These are phyloP conservation scores for Cossypha heuglini DNA, from an alignment of 2,797 vertebrate genomes.

Conservation along the genomic window DNA sequence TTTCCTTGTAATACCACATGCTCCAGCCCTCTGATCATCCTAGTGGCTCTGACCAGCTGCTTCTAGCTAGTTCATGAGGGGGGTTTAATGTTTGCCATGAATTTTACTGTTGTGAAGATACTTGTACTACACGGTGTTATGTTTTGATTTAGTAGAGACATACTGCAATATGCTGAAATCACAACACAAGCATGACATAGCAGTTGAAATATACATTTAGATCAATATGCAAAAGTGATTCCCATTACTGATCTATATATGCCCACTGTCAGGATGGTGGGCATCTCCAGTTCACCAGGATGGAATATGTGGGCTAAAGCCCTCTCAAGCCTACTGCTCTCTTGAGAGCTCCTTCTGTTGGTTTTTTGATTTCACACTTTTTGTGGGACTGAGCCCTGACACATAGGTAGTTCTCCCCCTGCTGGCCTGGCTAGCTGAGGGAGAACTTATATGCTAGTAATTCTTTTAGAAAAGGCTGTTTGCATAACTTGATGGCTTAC, in stretches of 20 bases:
- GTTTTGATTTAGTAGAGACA: not conserved
- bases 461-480: not conserved
- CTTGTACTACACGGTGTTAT: not conserved
- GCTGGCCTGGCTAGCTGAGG: not conserved
- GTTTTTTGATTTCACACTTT: not conserved
- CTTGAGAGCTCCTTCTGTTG: not conserved
- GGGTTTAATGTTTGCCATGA: not conserved
- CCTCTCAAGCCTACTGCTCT: not conserved
- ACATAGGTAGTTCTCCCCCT: fast-evolving
- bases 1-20: not conserved
- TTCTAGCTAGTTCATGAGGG: not conserved
- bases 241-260: not conserved
- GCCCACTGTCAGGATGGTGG: not conserved
- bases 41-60: not conserved
- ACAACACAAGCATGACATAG: not conserved
- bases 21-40: not conserved
- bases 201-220: not conserved
- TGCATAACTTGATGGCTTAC: not conserved
- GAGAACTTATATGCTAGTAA: not conserved
- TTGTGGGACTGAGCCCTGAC: not conserved
- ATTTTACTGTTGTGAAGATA: not conserved
- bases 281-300: not conserved
- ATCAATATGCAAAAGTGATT: not conserved
- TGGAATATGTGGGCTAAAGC: not conserved
- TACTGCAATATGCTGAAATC: not conserved